These are phyloP conservation scores for Heliornis fulica DNA, from an alignment of 2,113 vertebrate species.

Conservation along the genomic window DNA sequence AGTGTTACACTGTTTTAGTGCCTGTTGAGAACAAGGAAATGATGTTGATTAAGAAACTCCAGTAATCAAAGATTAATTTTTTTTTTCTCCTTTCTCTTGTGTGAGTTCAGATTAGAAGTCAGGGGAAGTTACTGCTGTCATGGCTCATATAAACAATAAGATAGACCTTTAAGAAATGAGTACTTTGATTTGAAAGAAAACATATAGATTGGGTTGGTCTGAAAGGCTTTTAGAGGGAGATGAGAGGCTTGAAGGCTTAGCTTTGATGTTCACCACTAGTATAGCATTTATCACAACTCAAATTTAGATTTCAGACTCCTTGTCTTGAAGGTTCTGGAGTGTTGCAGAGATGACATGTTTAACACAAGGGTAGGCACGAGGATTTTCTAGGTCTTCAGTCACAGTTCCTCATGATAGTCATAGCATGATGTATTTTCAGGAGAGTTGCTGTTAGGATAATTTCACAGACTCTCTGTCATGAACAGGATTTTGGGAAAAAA, in stretches of 20 bases:
- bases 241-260: neutral
- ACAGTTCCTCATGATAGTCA: neutral
- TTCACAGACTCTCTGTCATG: neutral
- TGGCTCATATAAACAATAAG: neutral
- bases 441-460: neutral
- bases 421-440: neutral
- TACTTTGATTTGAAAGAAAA: neutral
- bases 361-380: neutral
- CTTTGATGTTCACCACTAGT: neutral
- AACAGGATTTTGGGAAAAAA: neutral
- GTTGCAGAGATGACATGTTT: neutral
- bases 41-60: neutral
- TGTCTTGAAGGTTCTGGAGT: neutral
- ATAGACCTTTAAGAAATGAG: neutral
- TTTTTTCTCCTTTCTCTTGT: too few relatives aligned
- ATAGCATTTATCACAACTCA: neutral
- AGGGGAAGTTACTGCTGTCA: neutral
- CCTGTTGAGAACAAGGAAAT: neutral
- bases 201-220: neutral
- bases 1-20: fast-evolving
- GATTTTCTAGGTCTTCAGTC: neutral
- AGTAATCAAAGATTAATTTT: neutral
- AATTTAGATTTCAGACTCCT: neutral
- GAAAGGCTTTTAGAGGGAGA: neutral
- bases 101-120: neutral